A percentile compares a stretch with the other conserved stretches of the same genome.
These are phyloP conservation scores for Eulemur macaco DNA, from an alignment of 2,113 vertebrate species.

Conservation along the genomic window DNA sequence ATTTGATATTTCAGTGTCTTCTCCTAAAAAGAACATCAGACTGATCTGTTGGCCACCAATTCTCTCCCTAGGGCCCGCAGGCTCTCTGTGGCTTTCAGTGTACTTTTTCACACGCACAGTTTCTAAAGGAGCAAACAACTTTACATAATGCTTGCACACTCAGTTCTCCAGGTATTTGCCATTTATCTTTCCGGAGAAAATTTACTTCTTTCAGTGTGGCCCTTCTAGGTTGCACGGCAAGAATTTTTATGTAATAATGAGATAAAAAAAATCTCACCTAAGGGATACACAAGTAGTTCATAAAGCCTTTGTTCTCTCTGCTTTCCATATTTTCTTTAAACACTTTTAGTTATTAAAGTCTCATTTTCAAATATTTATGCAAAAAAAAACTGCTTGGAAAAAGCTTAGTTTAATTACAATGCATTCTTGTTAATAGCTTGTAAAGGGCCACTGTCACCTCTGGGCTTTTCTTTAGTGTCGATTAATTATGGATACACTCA, in stretches of 20 bases:
- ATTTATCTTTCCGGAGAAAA: neutral
- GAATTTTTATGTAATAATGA: neutral
- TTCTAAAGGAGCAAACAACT: neutral
- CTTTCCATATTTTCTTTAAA: neutral
- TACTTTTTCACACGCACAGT: neutral
- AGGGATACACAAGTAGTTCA: neutral
- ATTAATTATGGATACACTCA: conserved; percentile 42
- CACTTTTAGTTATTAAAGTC: neutral
- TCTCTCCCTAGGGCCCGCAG: neutral
- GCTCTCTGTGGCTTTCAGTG: neutral
- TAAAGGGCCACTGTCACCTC: neutral
- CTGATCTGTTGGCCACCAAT: neutral
- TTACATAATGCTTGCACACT: neutral
- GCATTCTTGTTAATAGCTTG: conserved; percentile 39
- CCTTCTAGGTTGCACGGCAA: neutral
- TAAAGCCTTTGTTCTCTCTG: neutral
- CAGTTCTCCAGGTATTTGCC: neutral
- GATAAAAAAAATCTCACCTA: neutral
- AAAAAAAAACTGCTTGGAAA: neutral
- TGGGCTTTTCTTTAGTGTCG: conserved; percentile 28
- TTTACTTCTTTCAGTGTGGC: neutral
- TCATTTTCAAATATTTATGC: conserved; percentile 60
- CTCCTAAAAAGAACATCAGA: neutral
- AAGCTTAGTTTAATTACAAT: conserved; percentile 38
- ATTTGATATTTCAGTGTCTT: neutral